phyloP scores from a whole-genome alignment of 2,113 vertebrate species.

The Dascyllus trimaculatus region DNA sequence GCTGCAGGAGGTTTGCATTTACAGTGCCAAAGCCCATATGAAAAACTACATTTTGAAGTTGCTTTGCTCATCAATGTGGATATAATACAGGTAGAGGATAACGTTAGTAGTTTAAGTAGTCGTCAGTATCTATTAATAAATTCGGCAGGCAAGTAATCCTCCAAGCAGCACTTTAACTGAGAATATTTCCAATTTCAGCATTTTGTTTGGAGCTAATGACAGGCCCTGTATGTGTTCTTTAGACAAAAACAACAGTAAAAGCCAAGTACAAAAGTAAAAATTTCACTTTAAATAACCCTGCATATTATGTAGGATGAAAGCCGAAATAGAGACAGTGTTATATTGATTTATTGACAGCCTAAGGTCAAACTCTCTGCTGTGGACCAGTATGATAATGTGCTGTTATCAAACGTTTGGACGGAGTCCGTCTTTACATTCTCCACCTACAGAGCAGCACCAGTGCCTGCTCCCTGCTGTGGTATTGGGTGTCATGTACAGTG shows the following conservation, averaged over 20 bases:
- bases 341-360: neutral
- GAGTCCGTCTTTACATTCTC: neutral
- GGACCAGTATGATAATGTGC: neutral
- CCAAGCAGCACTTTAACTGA: neutral
- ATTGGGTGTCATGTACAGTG: conserved; percentile 46
- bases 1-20: neutral
- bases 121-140: fast-evolving
- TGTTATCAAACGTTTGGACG: neutral
- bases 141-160: neutral
- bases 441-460: neutral
- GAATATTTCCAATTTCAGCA: neutral
- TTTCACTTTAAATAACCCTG: neutral
- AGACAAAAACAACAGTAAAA: too few relatives aligned
- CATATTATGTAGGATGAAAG: neutral
- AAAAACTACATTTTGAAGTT: neutral
- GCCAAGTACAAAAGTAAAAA: neutral
- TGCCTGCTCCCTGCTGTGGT: neutral
- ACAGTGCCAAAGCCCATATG: neutral
- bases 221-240: neutral
- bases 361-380: too few relatives aligned
- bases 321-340: neutral
- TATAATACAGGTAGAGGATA: too few relatives aligned
- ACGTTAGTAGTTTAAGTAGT: neutral
- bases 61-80: neutral
- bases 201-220: neutral